These are phyloP conservation scores for Pithys albifrons DNA, from an alignment of 2,113 vertebrate genomes.

Conservation along the genomic window DNA sequence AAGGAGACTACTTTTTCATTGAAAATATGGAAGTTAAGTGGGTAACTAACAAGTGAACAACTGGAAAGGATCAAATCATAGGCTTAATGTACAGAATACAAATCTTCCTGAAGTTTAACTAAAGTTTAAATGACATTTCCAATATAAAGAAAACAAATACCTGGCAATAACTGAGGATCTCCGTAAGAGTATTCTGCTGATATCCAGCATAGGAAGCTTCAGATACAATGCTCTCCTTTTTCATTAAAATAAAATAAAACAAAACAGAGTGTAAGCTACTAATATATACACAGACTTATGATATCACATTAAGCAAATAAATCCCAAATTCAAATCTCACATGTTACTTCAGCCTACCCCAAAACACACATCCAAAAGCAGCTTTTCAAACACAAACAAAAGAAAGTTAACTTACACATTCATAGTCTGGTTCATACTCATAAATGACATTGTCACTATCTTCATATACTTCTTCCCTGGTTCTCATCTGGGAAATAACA, in stretches of 20 bases:
- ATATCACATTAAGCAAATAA: background rate
- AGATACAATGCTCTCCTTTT: conserved; percentile 34
- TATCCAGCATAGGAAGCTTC: conserved; percentile 57
- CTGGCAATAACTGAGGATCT: conserved; percentile 79
- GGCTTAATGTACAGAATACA: background rate
- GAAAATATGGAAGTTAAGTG: background rate
- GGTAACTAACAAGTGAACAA: background rate
- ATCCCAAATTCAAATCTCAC: background rate
- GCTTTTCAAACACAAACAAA: background rate
- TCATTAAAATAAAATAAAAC: background rate
- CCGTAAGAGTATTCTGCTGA: conserved; percentile 59
- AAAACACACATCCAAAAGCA: background rate
- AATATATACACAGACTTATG: background rate
- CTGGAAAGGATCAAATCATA: background rate
- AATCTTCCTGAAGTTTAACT: background rate
- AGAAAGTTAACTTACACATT: conserved; percentile 62
- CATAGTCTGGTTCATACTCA: conserved; percentile 63
- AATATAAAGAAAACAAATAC: conserved; percentile 53
- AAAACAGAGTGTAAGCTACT: background rate
- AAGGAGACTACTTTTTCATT: background rate
- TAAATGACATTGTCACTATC: conserved; percentile 55
- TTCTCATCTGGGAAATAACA: conserved; percentile 59
- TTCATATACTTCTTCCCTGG: conserved; percentile 55
- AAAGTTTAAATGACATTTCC: background rate
- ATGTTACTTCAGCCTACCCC: background rate